Base-by-base conservation (phyloP, 2,888 invertebrate genomes). In the Timandra comae region DNA sequence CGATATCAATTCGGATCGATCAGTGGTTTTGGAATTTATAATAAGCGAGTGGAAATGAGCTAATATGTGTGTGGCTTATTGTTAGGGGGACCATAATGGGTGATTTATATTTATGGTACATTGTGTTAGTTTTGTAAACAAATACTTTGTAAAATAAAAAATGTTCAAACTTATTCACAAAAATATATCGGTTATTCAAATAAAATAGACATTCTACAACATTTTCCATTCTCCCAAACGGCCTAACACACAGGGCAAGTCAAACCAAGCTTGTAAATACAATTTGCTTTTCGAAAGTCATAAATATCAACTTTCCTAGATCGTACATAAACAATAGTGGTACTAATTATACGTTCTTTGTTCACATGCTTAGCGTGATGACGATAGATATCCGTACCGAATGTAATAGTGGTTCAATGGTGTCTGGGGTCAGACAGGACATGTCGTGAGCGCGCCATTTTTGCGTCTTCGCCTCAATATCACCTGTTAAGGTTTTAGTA, bases 361-460 rank as follows among this genome's bases (percentile, higher is more conserved):
- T 56, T 64, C 66, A 67, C 67, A 67, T 63, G 56, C 63, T 63
- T 56, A 57, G 62, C 52, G 59, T 65, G 72, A 68, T 70, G 68
- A 54, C 74, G 72, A 75, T 74, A 59, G 63, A 49, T 50, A 60
- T 49, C 67, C 70, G 63, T 75, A 71, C 72, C 68, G 67, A 69
- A 64, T 51, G 53, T 60, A 63, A 60, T 61, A 57, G 48, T 53
- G 48, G 49, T 56, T 51, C 57, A 63, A 67, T 60, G 59, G 57
- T 55, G 48, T 43, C 54, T 34, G 52, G 43, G 70, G 71, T 69
- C 70, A 66, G 49, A 35, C 33, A 30, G 53, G 50, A 49, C 71
- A 73, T 74, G 69, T 76, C 76, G 75, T 79, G 80, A 65, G 49
- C 56, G 52, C 49, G 63, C 73, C 69, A 74, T 78, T 77, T 74